Evolutionary conservation across 2,797 vertebrate genomes (phyloP), one percentile per base, ranked within the genome.

Genomic region (Sebastes variabilis): DNA sequence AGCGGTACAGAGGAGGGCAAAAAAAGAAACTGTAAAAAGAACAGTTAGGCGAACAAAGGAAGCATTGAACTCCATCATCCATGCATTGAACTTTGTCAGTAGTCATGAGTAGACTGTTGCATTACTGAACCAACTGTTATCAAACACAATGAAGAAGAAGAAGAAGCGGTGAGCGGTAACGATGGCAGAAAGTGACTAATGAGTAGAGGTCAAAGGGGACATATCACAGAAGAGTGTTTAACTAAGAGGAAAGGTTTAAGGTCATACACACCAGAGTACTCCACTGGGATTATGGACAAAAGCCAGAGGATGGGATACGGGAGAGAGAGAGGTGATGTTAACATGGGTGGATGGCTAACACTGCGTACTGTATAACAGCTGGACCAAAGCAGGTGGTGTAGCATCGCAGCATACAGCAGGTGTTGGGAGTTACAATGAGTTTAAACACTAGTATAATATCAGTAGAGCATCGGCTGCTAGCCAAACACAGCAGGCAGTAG

Each of bases 231-330:
- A 83, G 91, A 87, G 89, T 80, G 90, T 91, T 91, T 91, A 88
- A 56, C 64, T 80, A 73, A 93, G 5, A 42, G 91, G 91, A 96
- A 95, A 91, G 86, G 85, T 87, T 86, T 80, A 85, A 93, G 90
- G 91, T 95, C 90, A 96, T 96, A 96, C 96, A 96, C 95, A 96
- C 96, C 96, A 61, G 95, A 96, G 83, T 96, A 96, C 90, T 96
- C 95, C 95, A 96, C 96, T 96, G 94, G 93, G 89, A 91, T 91
- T 92, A 95, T 90, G 94, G 91, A 85, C 67, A 95, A 93, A 89
- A 90, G 91, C 84, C 89, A 92, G 88, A 91, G 89, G 91, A 90
- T 92, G 93, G 88, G 91, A 93, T 65, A 93, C 85, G 88, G 88
- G 90, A 95, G 91, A 96, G 83, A 95, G 88, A 96, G 88, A 95